These are phyloP conservation scores for Turnix velox DNA, from an alignment of 2,113 vertebrate genomes.

Conservation along the genomic window DNA sequence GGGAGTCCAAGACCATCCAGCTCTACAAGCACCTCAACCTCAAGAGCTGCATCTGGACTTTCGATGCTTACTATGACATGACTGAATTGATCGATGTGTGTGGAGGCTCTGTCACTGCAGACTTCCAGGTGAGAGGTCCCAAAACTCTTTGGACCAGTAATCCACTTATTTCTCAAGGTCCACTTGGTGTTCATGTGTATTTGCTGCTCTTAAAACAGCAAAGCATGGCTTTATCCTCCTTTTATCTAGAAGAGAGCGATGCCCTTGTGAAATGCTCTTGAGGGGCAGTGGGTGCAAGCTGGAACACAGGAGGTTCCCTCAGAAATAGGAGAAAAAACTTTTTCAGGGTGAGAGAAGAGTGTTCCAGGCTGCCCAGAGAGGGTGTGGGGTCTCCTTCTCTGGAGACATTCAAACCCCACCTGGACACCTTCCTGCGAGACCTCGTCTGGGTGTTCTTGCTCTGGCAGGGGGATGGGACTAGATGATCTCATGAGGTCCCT, in stretches of 20 bases:
- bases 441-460: too few relatives aligned
- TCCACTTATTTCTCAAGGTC: neutral
- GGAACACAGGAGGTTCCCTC: too few relatives aligned
- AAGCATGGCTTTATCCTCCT: neutral
- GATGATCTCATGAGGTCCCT: too few relatives aligned
- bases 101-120: conserved; percentile 91
- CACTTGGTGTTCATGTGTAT: fast-evolving
- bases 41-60: conserved; percentile 98
- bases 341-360: too few relatives aligned
- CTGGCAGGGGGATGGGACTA: too few relatives aligned
- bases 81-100: conserved; percentile 95
- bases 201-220: neutral
- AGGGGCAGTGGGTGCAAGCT: too few relatives aligned
- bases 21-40: conserved; percentile 96
- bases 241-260: neutral
- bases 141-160: fast-evolving
- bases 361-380: too few relatives aligned
- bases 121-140: conserved; percentile 87
- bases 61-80: conserved; percentile 96
- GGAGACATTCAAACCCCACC: too few relatives aligned
- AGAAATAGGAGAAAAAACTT: too few relatives aligned
- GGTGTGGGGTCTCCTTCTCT: too few relatives aligned
- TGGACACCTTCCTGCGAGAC: too few relatives aligned
- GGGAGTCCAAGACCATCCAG: conserved; percentile 88
- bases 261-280: neutral